These are phyloP conservation scores for Habropoda laboriosa DNA, from an alignment of 1,140 invertebrate species.

Conservation along the genomic window DNA sequence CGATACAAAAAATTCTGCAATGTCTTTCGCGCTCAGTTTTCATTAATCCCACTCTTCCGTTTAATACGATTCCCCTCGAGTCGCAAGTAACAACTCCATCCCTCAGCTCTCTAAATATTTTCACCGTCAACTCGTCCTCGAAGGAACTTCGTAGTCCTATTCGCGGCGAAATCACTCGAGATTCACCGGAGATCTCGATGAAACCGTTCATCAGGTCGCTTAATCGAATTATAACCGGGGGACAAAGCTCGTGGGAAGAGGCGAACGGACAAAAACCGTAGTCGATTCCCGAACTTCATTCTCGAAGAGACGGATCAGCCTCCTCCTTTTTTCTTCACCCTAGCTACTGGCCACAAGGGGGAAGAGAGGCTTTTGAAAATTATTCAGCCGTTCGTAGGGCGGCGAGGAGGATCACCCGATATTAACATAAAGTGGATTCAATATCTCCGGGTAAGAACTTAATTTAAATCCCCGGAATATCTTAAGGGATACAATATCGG, in stretches of 20 bases:
- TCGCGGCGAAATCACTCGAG: background rate
- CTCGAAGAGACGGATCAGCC: slow-evolving; percentile 56
- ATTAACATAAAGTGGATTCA: slow-evolving; percentile 78
- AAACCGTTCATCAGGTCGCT: background rate
- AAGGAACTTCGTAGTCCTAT: background rate
- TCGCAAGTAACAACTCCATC: too few relatives aligned
- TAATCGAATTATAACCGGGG: slow-evolving; percentile 40
- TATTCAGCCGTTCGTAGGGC: slow-evolving; percentile 66
- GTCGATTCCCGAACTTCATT: slow-evolving; percentile 62
- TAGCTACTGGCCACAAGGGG: background rate
- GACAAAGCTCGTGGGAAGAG: background rate
- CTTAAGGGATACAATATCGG: slow-evolving; percentile 66
- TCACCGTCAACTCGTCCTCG: background rate
- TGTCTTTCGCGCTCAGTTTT: too few relatives aligned
- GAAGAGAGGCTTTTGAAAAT: slow-evolving; percentile 67
- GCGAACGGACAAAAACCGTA: slow-evolving; percentile 41
- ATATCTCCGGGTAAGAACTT: slow-evolving; percentile 73
- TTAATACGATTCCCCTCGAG: too few relatives aligned
- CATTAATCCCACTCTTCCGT: too few relatives aligned
- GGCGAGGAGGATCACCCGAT: slow-evolving; percentile 54
- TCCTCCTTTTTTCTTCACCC: background rate
- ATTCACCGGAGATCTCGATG: background rate
- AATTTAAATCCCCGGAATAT: slow-evolving; percentile 72
- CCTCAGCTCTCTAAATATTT: background rate
- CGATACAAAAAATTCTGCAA: too few relatives aligned